Base-by-base conservation (phyloP, 30 jellyfish, hydroid and myxozoan species). In the Phacellophora camtschatica region DNA sequence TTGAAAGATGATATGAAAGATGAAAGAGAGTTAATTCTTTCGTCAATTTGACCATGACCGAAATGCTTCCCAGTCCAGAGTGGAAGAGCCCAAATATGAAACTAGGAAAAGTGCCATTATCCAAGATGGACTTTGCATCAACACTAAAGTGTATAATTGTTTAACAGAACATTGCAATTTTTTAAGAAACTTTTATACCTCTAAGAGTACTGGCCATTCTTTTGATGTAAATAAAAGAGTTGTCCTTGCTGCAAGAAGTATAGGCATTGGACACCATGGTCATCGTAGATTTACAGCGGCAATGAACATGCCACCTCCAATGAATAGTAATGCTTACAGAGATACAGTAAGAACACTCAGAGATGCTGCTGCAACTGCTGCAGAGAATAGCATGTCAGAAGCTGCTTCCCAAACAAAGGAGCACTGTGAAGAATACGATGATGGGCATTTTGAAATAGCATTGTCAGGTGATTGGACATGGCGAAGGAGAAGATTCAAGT, bases 391-490 rank as follows among this genome's bases (percentile, higher is more conserved):
- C 59, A 64, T 64, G 78, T 12, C 59, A 4, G 34, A 64, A 4
- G 78, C 78, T 64, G 78, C 54, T 13, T 29, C 7, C 10, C 61
- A 64, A 30, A 34, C 59, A 36, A 30, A 64, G n/a, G 28, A n/a
- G 7, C n/a, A 11, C 5, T 27, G 34, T 16, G 78, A 43, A 11
- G 9, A 13, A 18, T 28, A 22, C 8, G 74, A 39, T 2, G 37
- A 39, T 69, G 53, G 34, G 46, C 16, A n/a, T 24, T 9, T 5
- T 69, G 79, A 29, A 3, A 46, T 20, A 27, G 80, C 56, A 12
- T 79, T 72, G 6, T 46, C 80, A 13, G 30, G 34, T 16, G 86
- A 72, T 51, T 79, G 80, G 2, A 72, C 86, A 51, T 72, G 86
- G 86, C 49, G 67, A 32, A 30, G 80, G n/a, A 30, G 86, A 22